Percentiles rank a stretch among this genome's conserved stretches.
Evolutionary conservation across 2,113 vertebrate species (phyloP).

Genomic region (Sialia sialis): DNA sequence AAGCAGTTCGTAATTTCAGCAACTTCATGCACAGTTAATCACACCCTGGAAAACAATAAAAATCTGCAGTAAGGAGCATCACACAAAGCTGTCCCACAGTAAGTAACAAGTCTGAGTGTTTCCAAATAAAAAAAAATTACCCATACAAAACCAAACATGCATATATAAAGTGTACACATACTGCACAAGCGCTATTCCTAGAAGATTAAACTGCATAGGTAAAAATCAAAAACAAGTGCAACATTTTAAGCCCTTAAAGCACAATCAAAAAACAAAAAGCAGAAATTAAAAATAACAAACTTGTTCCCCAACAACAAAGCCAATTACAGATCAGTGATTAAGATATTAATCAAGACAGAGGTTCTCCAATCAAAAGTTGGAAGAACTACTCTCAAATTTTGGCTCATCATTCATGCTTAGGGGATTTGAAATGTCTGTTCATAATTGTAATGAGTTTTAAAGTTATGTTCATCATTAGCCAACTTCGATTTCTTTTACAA

Average conservation of each 20-base stretch:
- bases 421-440: slow-evolving; percentile 41
- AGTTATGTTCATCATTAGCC: slow-evolving; percentile 53
- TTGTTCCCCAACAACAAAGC: slow-evolving; percentile 37
- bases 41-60: slow-evolving; percentile 28
- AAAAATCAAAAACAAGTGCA: slow-evolving; percentile 80
- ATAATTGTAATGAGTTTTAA: slow-evolving; percentile 32
- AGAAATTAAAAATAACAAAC: slow-evolving; percentile 20
- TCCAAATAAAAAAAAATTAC: slow-evolving; percentile 25
- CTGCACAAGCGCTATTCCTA: slow-evolving; percentile 72
- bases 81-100: slow-evolving; percentile 34
- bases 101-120: slow-evolving; percentile 64
- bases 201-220: slow-evolving; percentile 80
- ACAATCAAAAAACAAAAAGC: slow-evolving; percentile 61
- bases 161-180: slow-evolving; percentile 73
- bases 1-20: neutral
- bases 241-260: slow-evolving; percentile 80
- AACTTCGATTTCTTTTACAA: slow-evolving; percentile 70
- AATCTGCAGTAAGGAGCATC: slow-evolving; percentile 31
- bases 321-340: slow-evolving; percentile 41
- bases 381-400: slow-evolving; percentile 57
- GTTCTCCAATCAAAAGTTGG: slow-evolving; percentile 61
- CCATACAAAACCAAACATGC: slow-evolving; percentile 60
- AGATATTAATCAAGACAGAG: slow-evolving; percentile 58
- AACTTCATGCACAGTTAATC: slow-evolving; percentile 1
- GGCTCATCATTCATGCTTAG: slow-evolving; percentile 52